Percentiles rank a stretch among this genome's conserved stretches.
These are phyloP conservation scores for Tuta absoluta DNA, from an alignment of 2,888 invertebrate species.

Conservation along the genomic window DNA sequence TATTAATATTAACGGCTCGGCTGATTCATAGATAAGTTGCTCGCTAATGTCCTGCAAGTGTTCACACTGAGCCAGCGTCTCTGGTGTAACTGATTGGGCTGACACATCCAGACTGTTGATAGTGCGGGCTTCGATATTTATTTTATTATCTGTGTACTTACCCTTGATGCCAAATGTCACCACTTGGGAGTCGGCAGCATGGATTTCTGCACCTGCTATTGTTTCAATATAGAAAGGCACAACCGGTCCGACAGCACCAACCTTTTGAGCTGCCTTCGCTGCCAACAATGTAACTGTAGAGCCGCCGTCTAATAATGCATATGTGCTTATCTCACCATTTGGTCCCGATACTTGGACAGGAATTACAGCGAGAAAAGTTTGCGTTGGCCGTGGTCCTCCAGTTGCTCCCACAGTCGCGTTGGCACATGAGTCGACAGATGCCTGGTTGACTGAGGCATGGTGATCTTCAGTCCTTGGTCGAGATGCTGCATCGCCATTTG, in stretches of 20 bases:
- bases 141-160: neutral
- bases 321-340: constrained; percentile 23
- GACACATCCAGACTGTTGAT: constrained; percentile 13
- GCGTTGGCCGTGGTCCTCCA: too few relatives aligned
- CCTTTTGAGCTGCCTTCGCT: constrained; percentile 13
- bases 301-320: constrained; percentile 33
- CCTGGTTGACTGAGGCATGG: neutral
- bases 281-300: constrained; percentile 31
- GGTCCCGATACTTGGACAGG: constrained; percentile 28
- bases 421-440: neutral
- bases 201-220: constrained; percentile 3
- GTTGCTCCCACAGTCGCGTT: too few relatives aligned
- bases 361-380: constrained; percentile 31
- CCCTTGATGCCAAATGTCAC: neutral
- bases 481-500: neutral
- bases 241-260: constrained; percentile 28
- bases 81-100: constrained; percentile 9
- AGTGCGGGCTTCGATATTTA: constrained; percentile 11
- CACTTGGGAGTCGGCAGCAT: neutral
- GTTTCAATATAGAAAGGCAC: constrained; percentile 22
- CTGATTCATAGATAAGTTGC: constrained; percentile 22
- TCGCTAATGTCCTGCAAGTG: constrained; percentile 26
- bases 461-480: too few relatives aligned
- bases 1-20: constrained; percentile 22
- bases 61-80: constrained; percentile 7